Conservation (phyloP, 2,888 invertebrate genomes). For the Trissolcus brochymenae region DNA sequence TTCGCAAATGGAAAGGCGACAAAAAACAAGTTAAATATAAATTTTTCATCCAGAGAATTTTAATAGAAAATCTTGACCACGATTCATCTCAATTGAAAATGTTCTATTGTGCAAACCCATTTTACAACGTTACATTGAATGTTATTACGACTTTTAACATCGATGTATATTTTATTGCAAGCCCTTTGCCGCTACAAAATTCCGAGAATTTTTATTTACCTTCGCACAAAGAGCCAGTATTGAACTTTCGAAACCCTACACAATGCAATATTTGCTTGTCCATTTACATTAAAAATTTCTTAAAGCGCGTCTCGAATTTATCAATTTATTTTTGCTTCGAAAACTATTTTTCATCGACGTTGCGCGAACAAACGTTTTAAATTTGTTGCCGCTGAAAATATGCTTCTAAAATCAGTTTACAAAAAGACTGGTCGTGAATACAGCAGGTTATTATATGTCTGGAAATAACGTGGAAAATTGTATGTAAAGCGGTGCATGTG, state of each 20-base stretch:
- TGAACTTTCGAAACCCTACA: constrained; percentile 13
- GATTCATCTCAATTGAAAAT: background rate
- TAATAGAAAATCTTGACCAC: background rate
- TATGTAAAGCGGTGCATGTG: too few species aligned
- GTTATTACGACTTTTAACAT: constrained; percentile 23
- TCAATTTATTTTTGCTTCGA: too few species aligned
- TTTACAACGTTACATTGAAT: constrained; percentile 12
- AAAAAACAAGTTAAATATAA: too few species aligned
- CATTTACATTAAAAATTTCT: constrained; percentile 32
- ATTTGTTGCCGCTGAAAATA: too few species aligned
- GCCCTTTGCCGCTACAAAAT: constrained; percentile 10
- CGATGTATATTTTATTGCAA: constrained; percentile 31
- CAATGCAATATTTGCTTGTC: constrained; percentile 19
- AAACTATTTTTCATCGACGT: too few species aligned
- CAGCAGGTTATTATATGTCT: background rate
- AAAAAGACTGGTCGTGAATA: too few species aligned
- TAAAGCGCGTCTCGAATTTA: constrained; percentile 11
- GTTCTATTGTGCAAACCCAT: constrained; percentile 2
- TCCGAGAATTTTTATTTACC: constrained; percentile 23
- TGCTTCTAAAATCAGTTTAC: too few species aligned
- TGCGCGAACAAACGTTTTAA: too few species aligned
- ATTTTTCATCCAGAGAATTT: too few species aligned
- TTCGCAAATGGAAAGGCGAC: too few species aligned
- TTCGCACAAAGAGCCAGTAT: constrained; percentile 4
- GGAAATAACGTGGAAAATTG: background rate